Evolutionary conservation across 2,888 invertebrate species (phyloP).

Genomic region (Lacanobia wlatinum): DNA sequence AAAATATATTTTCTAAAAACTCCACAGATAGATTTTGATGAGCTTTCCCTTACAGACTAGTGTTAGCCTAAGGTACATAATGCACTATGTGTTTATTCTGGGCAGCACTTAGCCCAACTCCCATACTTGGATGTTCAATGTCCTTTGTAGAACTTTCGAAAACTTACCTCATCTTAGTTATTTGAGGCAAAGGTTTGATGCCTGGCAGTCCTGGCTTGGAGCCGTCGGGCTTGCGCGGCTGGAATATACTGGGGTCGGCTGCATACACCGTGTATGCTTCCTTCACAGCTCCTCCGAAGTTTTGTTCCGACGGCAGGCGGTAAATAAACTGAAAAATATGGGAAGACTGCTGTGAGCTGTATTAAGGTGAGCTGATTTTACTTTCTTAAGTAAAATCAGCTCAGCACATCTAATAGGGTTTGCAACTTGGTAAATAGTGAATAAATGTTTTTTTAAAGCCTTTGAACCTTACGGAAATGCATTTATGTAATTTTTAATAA

Average conservation of each 20-base stretch:
- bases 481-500: neutral
- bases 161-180: slow-evolving; percentile 92
- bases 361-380: neutral
- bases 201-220: slow-evolving; percentile 81
- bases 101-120: too few relatives aligned
- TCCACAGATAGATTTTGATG: too few relatives aligned
- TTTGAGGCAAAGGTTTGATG: slow-evolving; percentile 89
- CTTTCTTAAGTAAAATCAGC: neutral
- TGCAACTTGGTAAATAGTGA: too few relatives aligned
- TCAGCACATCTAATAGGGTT: too few relatives aligned
- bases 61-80: too few relatives aligned
- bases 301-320: slow-evolving; percentile 94
- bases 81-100: too few relatives aligned
- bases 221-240: slow-evolving; percentile 84
- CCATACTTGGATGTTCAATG: too few relatives aligned
- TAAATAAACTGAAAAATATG: slow-evolving; percentile 92
- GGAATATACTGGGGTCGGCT: slow-evolving; percentile 95
- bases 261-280: slow-evolving; percentile 95
- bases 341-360: too few relatives aligned
- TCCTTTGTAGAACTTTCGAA: too few relatives aligned
- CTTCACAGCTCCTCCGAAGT: slow-evolving; percentile 93
- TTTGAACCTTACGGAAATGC: neutral
- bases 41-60: too few relatives aligned
- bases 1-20: too few relatives aligned
- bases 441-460: too few relatives aligned